Evolutionary conservation across 2,888 invertebrate genomes (phyloP).

Genomic region (Folsomia manolachei): DNA sequence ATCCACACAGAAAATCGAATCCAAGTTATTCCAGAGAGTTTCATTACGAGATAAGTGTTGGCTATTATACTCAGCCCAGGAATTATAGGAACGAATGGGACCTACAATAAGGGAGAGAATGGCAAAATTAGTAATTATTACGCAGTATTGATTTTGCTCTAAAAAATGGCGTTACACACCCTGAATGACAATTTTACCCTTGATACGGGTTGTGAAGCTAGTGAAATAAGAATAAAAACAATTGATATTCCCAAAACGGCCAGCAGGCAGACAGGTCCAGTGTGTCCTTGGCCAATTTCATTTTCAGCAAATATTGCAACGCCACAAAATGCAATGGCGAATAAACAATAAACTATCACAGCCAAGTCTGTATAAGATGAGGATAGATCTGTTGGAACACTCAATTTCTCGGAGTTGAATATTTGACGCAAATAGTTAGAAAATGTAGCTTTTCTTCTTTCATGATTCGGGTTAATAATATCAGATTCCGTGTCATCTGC

Average conservation of each 20-base stretch:
- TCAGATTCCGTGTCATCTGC: conserved; percentile 39
- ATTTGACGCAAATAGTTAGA: conserved; percentile 33
- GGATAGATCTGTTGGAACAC: conserved; percentile 43
- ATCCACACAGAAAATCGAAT: conserved; percentile 58
- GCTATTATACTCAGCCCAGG: conserved; percentile 56
- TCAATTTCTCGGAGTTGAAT: conserved; percentile 29
- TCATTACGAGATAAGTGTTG: conserved; percentile 58
- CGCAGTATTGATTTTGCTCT: neutral
- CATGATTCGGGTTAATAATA: neutral
- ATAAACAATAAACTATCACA: conserved; percentile 46
- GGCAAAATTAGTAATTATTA: neutral
- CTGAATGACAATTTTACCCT: conserved; percentile 39
- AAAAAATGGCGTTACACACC: conserved; percentile 22
- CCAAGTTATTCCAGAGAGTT: conserved; percentile 57
- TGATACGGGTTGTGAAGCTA: conserved; percentile 40
- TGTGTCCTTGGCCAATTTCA: conserved; percentile 20
- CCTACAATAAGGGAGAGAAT: conserved; percentile 51
- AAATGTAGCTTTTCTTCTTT: neutral
- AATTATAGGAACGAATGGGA: conserved; percentile 57
- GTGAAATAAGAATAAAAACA: conserved; percentile 29
- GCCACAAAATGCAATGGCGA: conserved; percentile 35
- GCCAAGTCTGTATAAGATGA: conserved; percentile 44
- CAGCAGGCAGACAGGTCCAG: conserved; percentile 13
- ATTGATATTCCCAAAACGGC: conserved; percentile 17
- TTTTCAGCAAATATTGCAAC: conserved; percentile 38